phyloP scores from a whole-genome alignment of 2,888 invertebrate genomes.

The Drosophila atripex region DNA sequence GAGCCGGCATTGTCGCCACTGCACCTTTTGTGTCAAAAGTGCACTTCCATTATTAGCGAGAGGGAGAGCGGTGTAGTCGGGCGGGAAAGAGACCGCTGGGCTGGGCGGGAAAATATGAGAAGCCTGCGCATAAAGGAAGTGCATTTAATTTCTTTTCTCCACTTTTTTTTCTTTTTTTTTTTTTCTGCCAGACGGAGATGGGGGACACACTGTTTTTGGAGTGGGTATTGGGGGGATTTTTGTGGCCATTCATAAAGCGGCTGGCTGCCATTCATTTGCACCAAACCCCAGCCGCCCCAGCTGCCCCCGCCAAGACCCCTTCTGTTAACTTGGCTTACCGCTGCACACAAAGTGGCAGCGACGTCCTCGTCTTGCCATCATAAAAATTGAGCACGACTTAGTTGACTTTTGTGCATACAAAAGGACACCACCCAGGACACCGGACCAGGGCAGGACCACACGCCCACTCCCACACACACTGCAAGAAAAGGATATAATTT shows the following conservation, averaged over 20 bases:
- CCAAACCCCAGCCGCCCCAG: conserved; percentile 4
- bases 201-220: conserved; percentile 8
- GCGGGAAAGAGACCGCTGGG: neutral
- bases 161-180: conserved; percentile 15
- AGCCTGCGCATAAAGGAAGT: conserved; percentile 73
- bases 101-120: conserved; percentile 66
- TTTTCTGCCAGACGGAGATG: neutral
- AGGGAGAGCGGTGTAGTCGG: conserved; percentile 45
- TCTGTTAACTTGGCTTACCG: conserved; percentile 43
- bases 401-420: conserved; percentile 74
- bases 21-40: conserved; percentile 79
- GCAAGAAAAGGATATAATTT: conserved; percentile 68
- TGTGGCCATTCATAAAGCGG: conserved; percentile 68
- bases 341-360: conserved; percentile 60
- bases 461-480: conserved; percentile 11
- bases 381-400: conserved; percentile 77
- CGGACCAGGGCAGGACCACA: neutral
- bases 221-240: conserved; percentile 25
- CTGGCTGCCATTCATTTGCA: conserved; percentile 40
- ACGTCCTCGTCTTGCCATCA: conserved; percentile 61
- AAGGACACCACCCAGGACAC: conserved; percentile 37
- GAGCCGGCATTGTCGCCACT: conserved; percentile 57
- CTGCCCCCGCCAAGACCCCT: too few relatives aligned
- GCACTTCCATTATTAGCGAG: conserved; percentile 79
- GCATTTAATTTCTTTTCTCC: conserved; percentile 80